Evolutionary conservation across 2,888 invertebrate species (phyloP).

Genomic region (Perdita meconis): DNA sequence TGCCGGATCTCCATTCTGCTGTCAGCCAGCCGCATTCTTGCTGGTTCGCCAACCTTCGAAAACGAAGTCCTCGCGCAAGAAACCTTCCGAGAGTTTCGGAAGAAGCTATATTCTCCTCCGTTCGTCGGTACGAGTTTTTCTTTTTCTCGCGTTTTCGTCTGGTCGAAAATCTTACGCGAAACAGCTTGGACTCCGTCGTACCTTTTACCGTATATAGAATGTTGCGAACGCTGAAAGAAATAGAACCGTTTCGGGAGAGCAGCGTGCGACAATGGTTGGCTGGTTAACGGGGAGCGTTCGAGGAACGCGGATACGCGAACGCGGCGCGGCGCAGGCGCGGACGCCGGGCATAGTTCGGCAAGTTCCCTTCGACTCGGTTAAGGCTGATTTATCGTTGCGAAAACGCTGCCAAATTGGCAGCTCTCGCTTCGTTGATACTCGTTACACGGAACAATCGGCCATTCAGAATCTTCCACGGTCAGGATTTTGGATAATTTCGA

Average conservation of each 20-base stretch:
- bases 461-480: constrained; percentile 43
- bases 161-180: no score
- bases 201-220: background rate
- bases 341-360: constrained; percentile 49
- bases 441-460: constrained; percentile 59
- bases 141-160: no score
- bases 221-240: constrained; percentile 18
- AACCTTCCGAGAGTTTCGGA: constrained; percentile 40
- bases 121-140: no score
- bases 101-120: constrained; percentile 36
- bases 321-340: no score
- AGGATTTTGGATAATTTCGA: constrained; percentile 67
- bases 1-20: constrained; percentile 65
- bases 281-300: constrained; percentile 56
- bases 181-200: background rate
- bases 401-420: constrained; percentile 69
- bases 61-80: constrained; percentile 63
- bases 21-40: constrained; percentile 65
- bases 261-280: constrained; percentile 62
- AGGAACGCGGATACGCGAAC: constrained; percentile 71
- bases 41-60: constrained; percentile 69
- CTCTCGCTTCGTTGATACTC: constrained; percentile 50
- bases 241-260: constrained; percentile 36
- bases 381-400: constrained; percentile 67
- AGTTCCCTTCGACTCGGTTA: constrained; percentile 40